Conservation (phyloP, 2,888 invertebrate species). For the Bombylius discolor region DNA sequence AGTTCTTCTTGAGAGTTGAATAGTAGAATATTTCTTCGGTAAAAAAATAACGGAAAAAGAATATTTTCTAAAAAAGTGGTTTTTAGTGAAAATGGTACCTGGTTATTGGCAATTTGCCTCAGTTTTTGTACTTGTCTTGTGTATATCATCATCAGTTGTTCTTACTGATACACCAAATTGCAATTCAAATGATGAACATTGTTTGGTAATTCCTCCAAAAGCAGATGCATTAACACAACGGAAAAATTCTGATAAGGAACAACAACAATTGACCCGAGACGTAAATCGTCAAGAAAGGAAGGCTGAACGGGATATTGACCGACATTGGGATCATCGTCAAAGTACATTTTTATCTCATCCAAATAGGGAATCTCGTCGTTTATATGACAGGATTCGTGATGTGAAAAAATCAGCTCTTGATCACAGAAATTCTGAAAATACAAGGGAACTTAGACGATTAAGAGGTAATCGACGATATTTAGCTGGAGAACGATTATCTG, state of each 20-base stretch:
- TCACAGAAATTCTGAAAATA: neutral
- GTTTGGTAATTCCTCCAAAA: neutral
- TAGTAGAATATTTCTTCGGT: neutral
- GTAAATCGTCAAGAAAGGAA: neutral
- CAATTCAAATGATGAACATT: neutral
- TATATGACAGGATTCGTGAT: neutral
- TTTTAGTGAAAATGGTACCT: slow-evolving; percentile 5
- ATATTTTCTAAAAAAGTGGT: neutral
- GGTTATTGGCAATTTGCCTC: slow-evolving; percentile 4
- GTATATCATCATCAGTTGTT: neutral
- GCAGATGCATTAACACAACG: neutral
- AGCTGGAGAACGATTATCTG: neutral
- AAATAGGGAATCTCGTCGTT: neutral
- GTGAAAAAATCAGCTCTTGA: neutral
- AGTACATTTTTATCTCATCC: neutral
- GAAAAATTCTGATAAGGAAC: neutral
- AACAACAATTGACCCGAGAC: neutral
- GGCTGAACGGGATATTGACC: neutral
- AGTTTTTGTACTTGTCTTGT: slow-evolving; percentile 1
- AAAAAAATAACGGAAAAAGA: neutral
- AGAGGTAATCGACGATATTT: neutral
- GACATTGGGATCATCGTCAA: neutral
- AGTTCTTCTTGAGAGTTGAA: neutral
- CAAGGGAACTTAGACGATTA: neutral
- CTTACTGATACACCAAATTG: neutral